phyloP scores from a whole-genome alignment of 1,140 invertebrate species.

The Bombus superbus region DNA sequence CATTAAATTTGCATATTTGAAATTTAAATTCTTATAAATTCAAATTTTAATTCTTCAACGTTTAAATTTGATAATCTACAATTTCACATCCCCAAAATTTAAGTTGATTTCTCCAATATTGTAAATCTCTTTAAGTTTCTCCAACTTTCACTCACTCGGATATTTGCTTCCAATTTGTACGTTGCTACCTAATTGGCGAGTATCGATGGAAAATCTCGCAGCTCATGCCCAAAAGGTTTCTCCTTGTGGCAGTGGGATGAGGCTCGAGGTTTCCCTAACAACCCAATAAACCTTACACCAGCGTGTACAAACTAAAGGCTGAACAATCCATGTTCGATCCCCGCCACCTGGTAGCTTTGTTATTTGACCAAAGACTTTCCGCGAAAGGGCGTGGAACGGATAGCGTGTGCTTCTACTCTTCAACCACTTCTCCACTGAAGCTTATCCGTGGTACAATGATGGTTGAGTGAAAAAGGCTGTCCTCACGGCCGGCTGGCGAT shows the following conservation, averaged over 20 bases:
- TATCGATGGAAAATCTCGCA: slow-evolving; percentile 36
- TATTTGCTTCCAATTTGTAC: slow-evolving; percentile 40
- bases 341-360: slow-evolving; percentile 45
- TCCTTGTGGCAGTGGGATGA: neutral
- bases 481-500: slow-evolving; percentile 15
- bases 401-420: slow-evolving; percentile 29
- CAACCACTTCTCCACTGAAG: slow-evolving; percentile 35
- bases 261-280: slow-evolving; percentile 17
- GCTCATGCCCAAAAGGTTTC: neutral
- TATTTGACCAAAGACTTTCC: slow-evolving; percentile 14
- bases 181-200: slow-evolving; percentile 14
- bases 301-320: slow-evolving; percentile 16
- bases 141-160: neutral
- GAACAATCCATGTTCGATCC: neutral
- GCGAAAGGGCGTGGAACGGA: slow-evolving; percentile 23
- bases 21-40: too few species aligned
- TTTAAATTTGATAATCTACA: neutral
- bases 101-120: neutral
- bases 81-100: neutral
- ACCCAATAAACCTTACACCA: slow-evolving; percentile 34
- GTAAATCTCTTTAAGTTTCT: neutral
- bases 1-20: too few species aligned
- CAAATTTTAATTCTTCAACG: neutral
- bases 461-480: neutral
- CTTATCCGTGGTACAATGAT: slow-evolving; percentile 56